phyloP scores from a whole-genome alignment of 2,888 invertebrate genomes.

The Drosophila putrida region DNA sequence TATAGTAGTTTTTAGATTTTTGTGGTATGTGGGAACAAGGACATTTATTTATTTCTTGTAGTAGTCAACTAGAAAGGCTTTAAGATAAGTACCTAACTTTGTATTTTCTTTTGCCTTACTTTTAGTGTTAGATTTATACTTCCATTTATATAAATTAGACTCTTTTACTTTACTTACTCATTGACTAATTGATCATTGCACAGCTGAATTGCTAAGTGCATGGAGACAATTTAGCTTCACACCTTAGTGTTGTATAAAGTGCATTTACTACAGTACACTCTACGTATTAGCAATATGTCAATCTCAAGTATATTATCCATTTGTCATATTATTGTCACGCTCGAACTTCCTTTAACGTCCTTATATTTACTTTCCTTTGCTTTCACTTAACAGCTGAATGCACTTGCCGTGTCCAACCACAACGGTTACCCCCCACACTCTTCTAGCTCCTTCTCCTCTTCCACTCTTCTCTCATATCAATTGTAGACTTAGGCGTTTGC shows the following conservation, averaged over 20 bases:
- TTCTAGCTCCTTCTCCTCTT: not conserved
- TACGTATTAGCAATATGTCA: not conserved
- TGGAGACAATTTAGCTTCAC: too few relatives aligned
- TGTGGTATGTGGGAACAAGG: too few relatives aligned
- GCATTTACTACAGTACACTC: constrained; percentile 8
- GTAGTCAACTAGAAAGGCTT: too few relatives aligned
- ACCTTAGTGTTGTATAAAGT: not conserved
- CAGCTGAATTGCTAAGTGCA: too few relatives aligned
- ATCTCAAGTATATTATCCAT: constrained; percentile 5
- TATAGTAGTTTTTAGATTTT: too few relatives aligned
- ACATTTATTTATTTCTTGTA: too few relatives aligned
- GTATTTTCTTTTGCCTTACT: too few relatives aligned
- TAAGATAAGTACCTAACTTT: too few relatives aligned
- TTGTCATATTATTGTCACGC: constrained; percentile 16
- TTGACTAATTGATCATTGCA: too few relatives aligned
- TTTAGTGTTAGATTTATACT: too few relatives aligned
- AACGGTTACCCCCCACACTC: not conserved
- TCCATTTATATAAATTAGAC: too few relatives aligned
- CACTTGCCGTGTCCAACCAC: constrained; percentile 37
- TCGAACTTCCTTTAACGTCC: constrained; percentile 5
- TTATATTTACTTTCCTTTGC: constrained; percentile 38
- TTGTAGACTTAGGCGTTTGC: constrained; percentile 43
- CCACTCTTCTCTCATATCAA: constrained; percentile 9
- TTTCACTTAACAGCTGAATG: constrained; percentile 55
- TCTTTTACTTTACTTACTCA: too few relatives aligned